Conservation (phyloP, 2,113 vertebrate genomes). For the Dromaius novaehollandiae region DNA sequence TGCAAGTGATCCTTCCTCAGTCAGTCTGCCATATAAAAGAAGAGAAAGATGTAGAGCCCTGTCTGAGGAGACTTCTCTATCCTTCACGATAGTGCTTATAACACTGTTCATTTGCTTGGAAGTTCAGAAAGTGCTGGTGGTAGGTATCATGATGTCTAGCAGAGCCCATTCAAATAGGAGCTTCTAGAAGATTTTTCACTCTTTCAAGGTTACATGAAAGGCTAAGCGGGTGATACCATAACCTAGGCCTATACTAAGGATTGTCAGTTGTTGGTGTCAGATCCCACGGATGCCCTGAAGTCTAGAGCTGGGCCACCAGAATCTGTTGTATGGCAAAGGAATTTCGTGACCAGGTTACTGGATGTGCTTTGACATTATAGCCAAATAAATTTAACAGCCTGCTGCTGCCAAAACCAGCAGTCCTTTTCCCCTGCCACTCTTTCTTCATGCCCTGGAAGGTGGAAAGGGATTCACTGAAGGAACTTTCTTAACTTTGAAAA, state of each 20-base stretch:
- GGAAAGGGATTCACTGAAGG: not conserved
- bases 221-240: not conserved
- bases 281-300: not conserved
- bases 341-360: not conserved
- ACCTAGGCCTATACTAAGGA: not conserved
- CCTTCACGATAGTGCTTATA: not conserved
- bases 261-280: not conserved
- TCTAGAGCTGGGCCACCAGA: not conserved
- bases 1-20: not conserved
- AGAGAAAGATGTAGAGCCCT: not conserved
- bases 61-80: not conserved
- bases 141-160: fast-evolving
- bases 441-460: not conserved
- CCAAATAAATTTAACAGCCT: not conserved
- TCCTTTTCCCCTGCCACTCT: fast-evolving
- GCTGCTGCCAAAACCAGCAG: not conserved
- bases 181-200: not conserved
- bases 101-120: not conserved
- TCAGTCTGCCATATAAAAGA: fast-evolving
- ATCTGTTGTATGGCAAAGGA: not conserved
- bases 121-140: not conserved
- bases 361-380: not conserved
- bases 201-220: not conserved
- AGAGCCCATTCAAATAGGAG: not conserved
- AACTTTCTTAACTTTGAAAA: not conserved